Conservation (phyloP, 1,140 invertebrate genomes). For the Euborellia annulipes region DNA sequence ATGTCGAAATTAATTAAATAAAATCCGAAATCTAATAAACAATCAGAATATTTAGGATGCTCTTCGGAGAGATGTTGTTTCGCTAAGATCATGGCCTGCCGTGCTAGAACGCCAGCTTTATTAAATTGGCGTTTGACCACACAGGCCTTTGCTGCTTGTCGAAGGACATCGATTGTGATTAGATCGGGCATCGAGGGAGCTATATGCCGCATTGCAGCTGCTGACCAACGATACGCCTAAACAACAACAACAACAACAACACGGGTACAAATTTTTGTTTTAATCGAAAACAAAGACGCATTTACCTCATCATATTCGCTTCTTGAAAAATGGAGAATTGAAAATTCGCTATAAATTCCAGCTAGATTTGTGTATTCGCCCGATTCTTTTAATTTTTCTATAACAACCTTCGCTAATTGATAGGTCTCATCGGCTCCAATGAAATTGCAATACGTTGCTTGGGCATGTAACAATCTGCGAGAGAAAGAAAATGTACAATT, state of each 20-base stretch:
- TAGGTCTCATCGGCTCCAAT: constrained; percentile 47
- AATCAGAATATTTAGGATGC: constrained; percentile 68
- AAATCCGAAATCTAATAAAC: constrained; percentile 75
- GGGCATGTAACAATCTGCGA: constrained; percentile 61
- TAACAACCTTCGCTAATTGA: constrained; percentile 35
- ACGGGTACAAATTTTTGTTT: neutral
- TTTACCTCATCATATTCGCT: constrained; percentile 63
- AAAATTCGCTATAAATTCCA: constrained; percentile 61
- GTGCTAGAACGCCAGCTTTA: constrained; percentile 62
- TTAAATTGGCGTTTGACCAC: constrained; percentile 70
- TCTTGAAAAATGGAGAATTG: constrained; percentile 57
- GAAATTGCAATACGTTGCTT: constrained; percentile 63
- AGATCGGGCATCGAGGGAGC: constrained; percentile 36
- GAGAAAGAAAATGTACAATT: constrained; percentile 12
- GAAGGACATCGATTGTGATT: constrained; percentile 58
- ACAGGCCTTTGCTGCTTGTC: constrained; percentile 71
- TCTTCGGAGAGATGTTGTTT: constrained; percentile 46
- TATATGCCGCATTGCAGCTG: constrained; percentile 49
- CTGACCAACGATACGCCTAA: constrained; percentile 48
- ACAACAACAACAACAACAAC: constrained; percentile 13
- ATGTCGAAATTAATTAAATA: constrained; percentile 80
- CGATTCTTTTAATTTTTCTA: constrained; percentile 31
- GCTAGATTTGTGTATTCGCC: constrained; percentile 40
- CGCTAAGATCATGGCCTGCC: constrained; percentile 59
- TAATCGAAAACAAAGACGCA: too few relatives aligned